A percentile compares a stretch with the other conserved stretches of the same genome.
These are phyloP conservation scores for Cotesia vestalis DNA, from an alignment of 1,140 invertebrate species.

Conservation along the genomic window DNA sequence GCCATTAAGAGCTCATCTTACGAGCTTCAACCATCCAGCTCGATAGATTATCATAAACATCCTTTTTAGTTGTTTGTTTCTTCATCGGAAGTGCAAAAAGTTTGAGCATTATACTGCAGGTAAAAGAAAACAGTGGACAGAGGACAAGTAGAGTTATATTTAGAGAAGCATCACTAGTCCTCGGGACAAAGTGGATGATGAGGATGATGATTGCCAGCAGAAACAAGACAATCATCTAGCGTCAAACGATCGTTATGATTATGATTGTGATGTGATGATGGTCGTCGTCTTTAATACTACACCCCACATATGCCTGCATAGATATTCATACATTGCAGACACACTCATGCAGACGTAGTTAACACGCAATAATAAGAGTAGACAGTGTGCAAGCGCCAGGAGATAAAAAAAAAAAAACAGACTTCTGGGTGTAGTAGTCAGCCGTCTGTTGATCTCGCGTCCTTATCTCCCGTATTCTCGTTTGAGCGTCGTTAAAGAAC, in stretches of 20 bases:
- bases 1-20: no score
- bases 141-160: no score
- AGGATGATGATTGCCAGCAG: constrained; percentile 12
- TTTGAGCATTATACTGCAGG: no score
- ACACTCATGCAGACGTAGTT: neutral
- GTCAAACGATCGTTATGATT: neutral
- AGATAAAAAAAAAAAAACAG: neutral
- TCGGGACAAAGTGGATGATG: constrained; percentile 11
- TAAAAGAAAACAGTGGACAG: no score
- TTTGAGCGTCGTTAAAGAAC: constrained; percentile 32
- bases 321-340: no score
- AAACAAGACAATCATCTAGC: constrained; percentile 16
- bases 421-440: constrained; percentile 2
- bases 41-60: no score
- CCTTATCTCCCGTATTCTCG: constrained; percentile 12
- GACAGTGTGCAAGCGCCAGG: neutral
- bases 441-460: constrained; percentile 1
- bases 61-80: no score
- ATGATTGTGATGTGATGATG: no score
- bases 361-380: constrained; percentile 10
- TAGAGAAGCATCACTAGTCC: neutral
- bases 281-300: no score
- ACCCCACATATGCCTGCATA: no score
- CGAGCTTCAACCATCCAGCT: neutral
- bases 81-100: no score